phyloP scores from a whole-genome alignment of 2,113 vertebrate species.

The Spheniscus mendiculus region DNA sequence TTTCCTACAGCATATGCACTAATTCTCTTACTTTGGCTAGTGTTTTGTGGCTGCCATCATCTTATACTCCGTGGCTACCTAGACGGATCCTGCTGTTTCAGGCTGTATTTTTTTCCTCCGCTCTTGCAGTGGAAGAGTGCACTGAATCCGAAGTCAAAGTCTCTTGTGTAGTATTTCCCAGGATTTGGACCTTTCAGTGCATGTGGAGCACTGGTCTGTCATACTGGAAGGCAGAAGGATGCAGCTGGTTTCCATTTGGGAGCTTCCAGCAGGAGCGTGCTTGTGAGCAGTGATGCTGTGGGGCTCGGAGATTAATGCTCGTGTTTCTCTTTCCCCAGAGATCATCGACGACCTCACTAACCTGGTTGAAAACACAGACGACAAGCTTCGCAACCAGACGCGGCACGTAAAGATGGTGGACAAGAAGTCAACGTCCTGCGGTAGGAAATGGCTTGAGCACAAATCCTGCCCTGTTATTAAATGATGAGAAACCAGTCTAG shows the following conservation, averaged over 20 bases:
- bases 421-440: slow-evolving; percentile 89
- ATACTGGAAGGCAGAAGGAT: neutral
- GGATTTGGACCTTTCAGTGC: neutral
- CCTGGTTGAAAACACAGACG: slow-evolving; percentile 93
- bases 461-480: neutral
- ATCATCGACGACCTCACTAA: slow-evolving; percentile 93
- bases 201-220: neutral
- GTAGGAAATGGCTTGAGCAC: slow-evolving; percentile 70
- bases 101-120: neutral
- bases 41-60: neutral
- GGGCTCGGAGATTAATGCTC: neutral
- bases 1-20: neutral
- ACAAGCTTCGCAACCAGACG: slow-evolving; percentile 85
- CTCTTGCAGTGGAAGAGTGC: neutral
- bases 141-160: rapidly evolving
- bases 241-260: neutral
- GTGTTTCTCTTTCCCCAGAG: slow-evolving; percentile 73
- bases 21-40: neutral
- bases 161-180: rapidly evolving
- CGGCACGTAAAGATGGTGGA: slow-evolving; percentile 88
- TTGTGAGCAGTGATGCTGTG: neutral
- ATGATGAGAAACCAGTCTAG: neutral
- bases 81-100: neutral
- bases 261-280: neutral
- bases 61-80: neutral